Base-by-base conservation (phyloP, 2,113 vertebrate genomes). In the Salvator merianae region DNA sequence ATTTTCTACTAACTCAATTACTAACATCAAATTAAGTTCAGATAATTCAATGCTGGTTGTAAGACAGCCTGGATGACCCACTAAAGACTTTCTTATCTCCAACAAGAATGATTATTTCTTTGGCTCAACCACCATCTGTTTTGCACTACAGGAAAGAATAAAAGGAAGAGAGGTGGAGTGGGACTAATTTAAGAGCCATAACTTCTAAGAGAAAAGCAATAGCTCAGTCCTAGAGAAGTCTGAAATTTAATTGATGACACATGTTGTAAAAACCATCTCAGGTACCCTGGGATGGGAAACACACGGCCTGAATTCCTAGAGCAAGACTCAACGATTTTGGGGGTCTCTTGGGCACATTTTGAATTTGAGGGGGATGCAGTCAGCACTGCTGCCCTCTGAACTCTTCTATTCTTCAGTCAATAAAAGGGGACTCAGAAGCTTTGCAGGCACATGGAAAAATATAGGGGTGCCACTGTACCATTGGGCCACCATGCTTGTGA, bases 1-100 rank as follows among this genome's bases (percentile, higher is more conserved):
- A 72, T 82, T 73, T 73, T 82, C 30, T 63, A 82, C 69, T 74
- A 82, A 73, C 36, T 70, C 18, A 73, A 63, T 73, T 73, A 82
- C 81, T 74, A 63, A 71, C 16, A n/a, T 63, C 30, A 82, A 73
- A 82, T 82, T 62, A 82, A 73, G 18, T 14, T 36, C 53, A 2
- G 18, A 36, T 77, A 73, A 40, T 38, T 66, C n/a, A 65, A 30
- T 40, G 36, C n/a, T n/a, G 32, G 32, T 22, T 74, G 7, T 30
- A 66, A 73, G 20, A 7, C 59, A 0, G 32, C 30, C 1, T 4
- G 2, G 22, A 4, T 13, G 3, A 10, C 0, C 18, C 40, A 9
- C 0, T 0, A 6, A 66, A 40, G n/a, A 36, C 69, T 2, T 34
- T 36, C 1, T 55, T n/a, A 3, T 3, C 66, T 72, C 40, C 68